Base-by-base conservation (phyloP, 2,888 invertebrate genomes). In the Portevinia maculata region DNA sequence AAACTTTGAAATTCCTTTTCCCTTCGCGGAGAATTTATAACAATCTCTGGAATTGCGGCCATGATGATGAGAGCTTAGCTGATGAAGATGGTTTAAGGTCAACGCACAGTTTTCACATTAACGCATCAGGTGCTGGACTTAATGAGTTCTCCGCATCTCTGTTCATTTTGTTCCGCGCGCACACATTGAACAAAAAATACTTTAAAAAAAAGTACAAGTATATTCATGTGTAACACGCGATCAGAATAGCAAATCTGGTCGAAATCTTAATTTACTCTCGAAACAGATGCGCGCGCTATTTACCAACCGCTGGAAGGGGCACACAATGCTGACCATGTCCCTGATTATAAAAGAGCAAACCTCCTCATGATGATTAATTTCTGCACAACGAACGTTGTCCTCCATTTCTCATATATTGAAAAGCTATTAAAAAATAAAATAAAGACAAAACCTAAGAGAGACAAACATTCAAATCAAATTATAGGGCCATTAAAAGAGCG, bases 101-200 rank as follows among this genome's bases (percentile, higher is more conserved):
- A 74, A 74, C 55, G 74, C 64, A 74, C 64, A 74, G 64, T 65
- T 74, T 74, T 74, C 74, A 74, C 74, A 74, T 74, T 74, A 74
- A 64, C 64, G 74, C 74, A 65, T 65, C 74, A 74, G 64, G 74
- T 74, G 74, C 74, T 65, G 74, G 24, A 44, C 74, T 65, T 74
- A 65, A 74, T 74, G 74, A 74, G 64, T 74, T 64, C 74, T 74
- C 57, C 71, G 28, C 62, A 9, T 53, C 44, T 50, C 17, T 50
- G 52, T 21, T 67, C 17, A 32, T 44, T 8, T 34, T 21, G 32
- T 34, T 64, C 32, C 44, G 21, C 34, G 15, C 30, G 8, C 13
- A 15, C 32, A 8, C n/a, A 15, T 9, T 15, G n/a, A 1, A 24
- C n/a, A 48, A 24, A 48, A 34, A 32, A 21, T 32, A 46, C 39